Evolutionary conservation across 2,113 vertebrate species (phyloP).

Genomic region (Ancistrus triradiatus): DNA sequence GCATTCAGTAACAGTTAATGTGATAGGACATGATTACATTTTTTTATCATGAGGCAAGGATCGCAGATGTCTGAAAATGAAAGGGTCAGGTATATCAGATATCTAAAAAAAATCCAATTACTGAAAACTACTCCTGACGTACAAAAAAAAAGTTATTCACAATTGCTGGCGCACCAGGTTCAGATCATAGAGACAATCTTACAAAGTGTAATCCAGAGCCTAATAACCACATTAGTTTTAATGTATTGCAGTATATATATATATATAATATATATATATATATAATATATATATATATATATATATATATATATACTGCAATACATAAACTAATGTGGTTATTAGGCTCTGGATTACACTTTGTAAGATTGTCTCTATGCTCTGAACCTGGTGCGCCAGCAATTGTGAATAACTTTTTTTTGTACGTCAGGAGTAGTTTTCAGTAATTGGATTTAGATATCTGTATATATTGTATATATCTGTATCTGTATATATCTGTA

Average conservation of each 20-base stretch:
- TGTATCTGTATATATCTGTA: no score
- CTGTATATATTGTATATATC: no score
- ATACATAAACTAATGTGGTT: conserved; percentile 7
- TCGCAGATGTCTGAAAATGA: conserved; percentile 36
- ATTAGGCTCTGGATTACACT: conserved; percentile 3
- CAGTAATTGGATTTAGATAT: conserved; percentile 51
- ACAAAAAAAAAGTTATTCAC: conserved; percentile 30
- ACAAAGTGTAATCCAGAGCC: background rate
- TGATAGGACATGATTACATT: conserved; percentile 55
- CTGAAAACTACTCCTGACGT: conserved; percentile 47
- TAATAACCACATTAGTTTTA: conserved; percentile 17
- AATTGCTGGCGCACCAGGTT: background rate
- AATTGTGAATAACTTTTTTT: conserved; percentile 18
- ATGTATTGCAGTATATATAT: background rate
- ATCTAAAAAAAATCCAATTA: conserved; percentile 50
- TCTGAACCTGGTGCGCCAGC: background rate
- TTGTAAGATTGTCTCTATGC: background rate
- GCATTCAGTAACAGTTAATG: conserved; percentile 53
- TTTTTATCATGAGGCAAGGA: conserved; percentile 30
- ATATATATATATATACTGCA: no score
- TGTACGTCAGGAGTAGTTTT: conserved; percentile 47
- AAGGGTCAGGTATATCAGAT: conserved; percentile 48
- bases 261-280: no score
- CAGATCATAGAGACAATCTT: background rate
- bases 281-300: no score